phyloP scores from a whole-genome alignment of 1,140 invertebrate genomes.

The Drosophila bocqueti region DNA sequence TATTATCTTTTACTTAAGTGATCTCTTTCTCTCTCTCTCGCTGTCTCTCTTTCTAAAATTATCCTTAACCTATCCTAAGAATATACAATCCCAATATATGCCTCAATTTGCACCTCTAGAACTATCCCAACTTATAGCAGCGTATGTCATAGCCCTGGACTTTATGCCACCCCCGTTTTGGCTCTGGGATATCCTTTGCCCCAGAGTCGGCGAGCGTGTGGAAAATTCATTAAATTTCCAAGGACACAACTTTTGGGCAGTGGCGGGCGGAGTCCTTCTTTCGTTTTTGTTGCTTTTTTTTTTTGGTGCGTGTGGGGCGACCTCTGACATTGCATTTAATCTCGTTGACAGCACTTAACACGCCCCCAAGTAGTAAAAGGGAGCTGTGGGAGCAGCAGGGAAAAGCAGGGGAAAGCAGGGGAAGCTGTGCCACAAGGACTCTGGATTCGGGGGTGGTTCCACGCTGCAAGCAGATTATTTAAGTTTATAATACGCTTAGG shows the following conservation, averaged over 20 bases:
- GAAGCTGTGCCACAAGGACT: conserved; percentile 25
- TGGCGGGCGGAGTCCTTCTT: not conserved
- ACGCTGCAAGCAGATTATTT: conserved; percentile 74
- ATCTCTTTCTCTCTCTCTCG: too few relatives aligned
- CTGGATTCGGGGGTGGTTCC: conserved; percentile 12
- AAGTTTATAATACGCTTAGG: conserved; percentile 84
- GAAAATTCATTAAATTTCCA: conserved; percentile 83
- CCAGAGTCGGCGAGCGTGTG: conserved; percentile 53
- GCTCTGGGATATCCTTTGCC: not conserved
- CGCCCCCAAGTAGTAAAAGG: conserved; percentile 72
- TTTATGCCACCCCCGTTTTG: not conserved
- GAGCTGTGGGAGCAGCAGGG: not conserved
- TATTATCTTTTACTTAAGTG: too few relatives aligned
- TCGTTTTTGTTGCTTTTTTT: conserved; percentile 8
- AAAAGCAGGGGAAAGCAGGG: not conserved
- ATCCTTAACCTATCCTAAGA: not conserved
- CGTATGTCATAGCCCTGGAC: not conserved
- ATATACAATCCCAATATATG: not conserved
- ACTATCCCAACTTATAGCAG: conserved; percentile 13
- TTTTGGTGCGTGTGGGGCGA: conserved; percentile 47
- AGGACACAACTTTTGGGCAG: conserved; percentile 73
- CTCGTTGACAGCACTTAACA: conserved; percentile 83
- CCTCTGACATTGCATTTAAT: conserved; percentile 84
- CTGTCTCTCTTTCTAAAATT: not conserved
- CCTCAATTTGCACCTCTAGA: not conserved